phyloP scores from a whole-genome alignment of 2,797 vertebrate species.

The Sebastes hopkinsi region DNA sequence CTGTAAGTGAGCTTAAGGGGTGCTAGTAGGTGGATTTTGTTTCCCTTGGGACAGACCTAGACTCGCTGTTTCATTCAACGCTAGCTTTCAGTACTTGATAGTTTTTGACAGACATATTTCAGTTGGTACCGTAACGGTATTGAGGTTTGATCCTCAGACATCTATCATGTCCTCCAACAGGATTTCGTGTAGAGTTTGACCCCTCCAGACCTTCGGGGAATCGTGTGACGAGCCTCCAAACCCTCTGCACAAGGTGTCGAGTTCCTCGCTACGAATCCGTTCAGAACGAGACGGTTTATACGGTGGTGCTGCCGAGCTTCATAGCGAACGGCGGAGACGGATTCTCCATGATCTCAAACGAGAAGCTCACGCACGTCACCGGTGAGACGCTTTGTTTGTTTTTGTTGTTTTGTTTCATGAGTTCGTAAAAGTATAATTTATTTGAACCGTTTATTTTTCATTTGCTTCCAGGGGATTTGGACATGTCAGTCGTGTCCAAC shows the following conservation, averaged over 20 bases:
- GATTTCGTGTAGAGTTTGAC: conserved; percentile 88
- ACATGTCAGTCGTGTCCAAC: conserved; percentile 82
- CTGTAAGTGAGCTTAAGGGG: neutral
- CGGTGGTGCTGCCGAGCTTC: conserved; percentile 85
- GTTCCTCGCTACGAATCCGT: conserved; percentile 87
- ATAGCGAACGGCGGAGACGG: conserved; percentile 88
- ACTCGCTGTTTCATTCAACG: too few species aligned
- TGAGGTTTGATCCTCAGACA: neutral
- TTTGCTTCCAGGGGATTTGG: conserved; percentile 84
- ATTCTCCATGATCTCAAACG: conserved; percentile 85
- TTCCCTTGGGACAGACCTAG: rapidly evolving
- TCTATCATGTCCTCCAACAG: conserved; percentile 63
- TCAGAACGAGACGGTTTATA: conserved; percentile 78
- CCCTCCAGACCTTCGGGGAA: conserved; percentile 70
- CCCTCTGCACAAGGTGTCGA: conserved; percentile 88
- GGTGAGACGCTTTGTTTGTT: conserved; percentile 77
- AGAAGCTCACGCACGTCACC: conserved; percentile 85
- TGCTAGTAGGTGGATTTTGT: too few species aligned
- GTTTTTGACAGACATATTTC: too few species aligned
- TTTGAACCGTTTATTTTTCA: neutral
- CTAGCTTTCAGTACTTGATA: too few species aligned
- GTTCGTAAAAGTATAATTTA: neutral
- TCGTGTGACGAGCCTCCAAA: conserved; percentile 80
- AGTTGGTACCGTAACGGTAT: rapidly evolving
- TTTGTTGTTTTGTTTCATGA: neutral